Percentiles rank a stretch among this genome's conserved stretches.
Conservation (phyloP, 2,797 vertebrate genomes). For the Hafferia zeledoni region DNA sequence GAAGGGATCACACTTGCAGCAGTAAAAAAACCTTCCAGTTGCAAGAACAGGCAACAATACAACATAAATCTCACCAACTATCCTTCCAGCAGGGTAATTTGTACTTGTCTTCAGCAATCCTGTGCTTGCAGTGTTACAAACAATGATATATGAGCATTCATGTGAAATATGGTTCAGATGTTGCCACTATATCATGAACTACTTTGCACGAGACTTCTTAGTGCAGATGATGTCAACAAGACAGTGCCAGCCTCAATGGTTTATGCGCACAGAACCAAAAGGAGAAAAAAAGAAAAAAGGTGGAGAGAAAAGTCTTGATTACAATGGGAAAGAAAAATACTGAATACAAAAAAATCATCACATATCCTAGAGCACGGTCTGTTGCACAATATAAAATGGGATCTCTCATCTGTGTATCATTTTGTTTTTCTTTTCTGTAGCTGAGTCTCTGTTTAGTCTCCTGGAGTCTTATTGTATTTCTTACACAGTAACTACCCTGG, state of each 20-base stretch:
- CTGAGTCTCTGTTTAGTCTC: neutral
- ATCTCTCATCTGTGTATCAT: neutral
- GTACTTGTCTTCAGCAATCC: neutral
- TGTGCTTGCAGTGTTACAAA: neutral
- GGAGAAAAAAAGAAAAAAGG: neutral
- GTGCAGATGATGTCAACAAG: neutral
- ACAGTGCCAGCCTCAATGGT: neutral
- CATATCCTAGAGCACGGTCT: neutral
- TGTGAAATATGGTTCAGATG: slow-evolving; percentile 17
- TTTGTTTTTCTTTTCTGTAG: neutral
- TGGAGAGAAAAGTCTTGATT: neutral
- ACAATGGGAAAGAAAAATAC: neutral
- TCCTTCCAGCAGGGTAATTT: slow-evolving; percentile 18
- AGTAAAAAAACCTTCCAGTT: neutral
- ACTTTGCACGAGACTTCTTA: neutral
- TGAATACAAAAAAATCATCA: neutral
- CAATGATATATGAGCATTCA: neutral
- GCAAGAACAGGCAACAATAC: neutral
- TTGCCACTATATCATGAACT: neutral
- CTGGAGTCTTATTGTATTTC: neutral
- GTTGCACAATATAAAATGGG: neutral
- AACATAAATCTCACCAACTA: neutral
- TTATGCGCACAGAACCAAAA: neutral
- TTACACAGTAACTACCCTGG: slow-evolving; percentile 14
- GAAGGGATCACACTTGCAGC: neutral